Conservation (phyloP, 2,113 vertebrate species). For the Equus quagga region DNA sequence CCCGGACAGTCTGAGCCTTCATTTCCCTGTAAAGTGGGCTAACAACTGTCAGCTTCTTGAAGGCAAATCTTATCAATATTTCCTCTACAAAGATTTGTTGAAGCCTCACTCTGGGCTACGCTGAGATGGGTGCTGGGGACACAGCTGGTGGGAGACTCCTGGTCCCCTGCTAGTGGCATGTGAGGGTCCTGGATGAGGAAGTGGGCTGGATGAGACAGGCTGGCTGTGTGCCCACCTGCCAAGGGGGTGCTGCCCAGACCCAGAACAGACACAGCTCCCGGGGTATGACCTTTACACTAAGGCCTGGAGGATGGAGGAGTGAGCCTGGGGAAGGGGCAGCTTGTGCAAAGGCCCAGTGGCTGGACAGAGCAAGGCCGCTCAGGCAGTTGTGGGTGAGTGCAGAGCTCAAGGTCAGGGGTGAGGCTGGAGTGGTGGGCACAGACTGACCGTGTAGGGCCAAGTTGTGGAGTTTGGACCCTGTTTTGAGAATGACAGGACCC, state of each 20-base stretch:
- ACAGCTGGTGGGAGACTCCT: too few relatives aligned
- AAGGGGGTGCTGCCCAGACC: not conserved
- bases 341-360: not conserved
- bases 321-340: not conserved
- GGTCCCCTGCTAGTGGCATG: not conserved
- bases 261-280: not conserved
- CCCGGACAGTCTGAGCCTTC: not conserved
- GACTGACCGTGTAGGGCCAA: too few relatives aligned
- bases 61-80: not conserved
- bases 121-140: not conserved
- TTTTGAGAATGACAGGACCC: not conserved
- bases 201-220: too few relatives aligned
- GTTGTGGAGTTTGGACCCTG: not conserved
- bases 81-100: not conserved
- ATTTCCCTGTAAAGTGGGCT: not conserved
- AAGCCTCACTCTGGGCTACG: not conserved
- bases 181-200: not conserved
- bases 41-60: too few relatives aligned
- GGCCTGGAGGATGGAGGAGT: not conserved
- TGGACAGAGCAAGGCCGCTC: not conserved
- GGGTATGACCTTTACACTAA: not conserved
- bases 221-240: not conserved
- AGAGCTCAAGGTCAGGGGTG: not conserved
- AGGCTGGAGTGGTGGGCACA: not conserved
- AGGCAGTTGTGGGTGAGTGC: not conserved